Evolutionary conservation across 2,113 vertebrate genomes (phyloP), one percentile per base, ranked within the genome.

Genomic region (Polypterus bichir): DNA sequence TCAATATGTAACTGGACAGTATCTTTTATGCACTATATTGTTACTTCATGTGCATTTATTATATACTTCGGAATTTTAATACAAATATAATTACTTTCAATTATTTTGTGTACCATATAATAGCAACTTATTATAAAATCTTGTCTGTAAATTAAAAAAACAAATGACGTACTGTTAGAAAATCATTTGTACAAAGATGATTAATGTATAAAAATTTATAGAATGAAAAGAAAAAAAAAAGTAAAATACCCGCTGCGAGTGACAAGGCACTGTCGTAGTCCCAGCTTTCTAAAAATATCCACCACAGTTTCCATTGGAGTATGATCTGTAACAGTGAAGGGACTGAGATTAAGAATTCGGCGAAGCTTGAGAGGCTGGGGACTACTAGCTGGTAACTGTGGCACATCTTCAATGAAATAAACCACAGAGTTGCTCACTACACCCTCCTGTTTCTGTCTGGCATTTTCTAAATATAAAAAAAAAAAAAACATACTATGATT

Each of bases 241-340:
- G 52, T 27, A 27, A 83, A 86, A 82, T 68, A 98, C 94, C 94
- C 96, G 62, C 94, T 98, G 66, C 92, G 85, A 27, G 96, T 99
- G 63, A 98, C 94, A 65, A 99, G 86, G 69, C 94, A 99, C 79
- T 99, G 96, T 1, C 96, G 86, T 11, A 99, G 91, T 1, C 96
- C 96, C 0, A 99, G 91, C 62, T 99, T 98, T 46, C 96, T 83
- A 80, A 98, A 98, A 74, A 98, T 98, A 73, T 98, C 96, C 46
- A 98, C 94, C 71, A 98, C 94, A 0, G 94, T 98, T 80, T 98
- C 96, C 96, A 98, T 98, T n/a, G 96, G 96, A 0, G 96, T 98
- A 78, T 97, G 96, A 79, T 98, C 96, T 1, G 96, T 98, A 78
- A 99, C 94, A 0, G 96, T 99, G 83, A 99, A 99, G n/a, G 96